phyloP scores from a whole-genome alignment of 2,797 vertebrate species.

The Chrysocyon brachyurus region DNA sequence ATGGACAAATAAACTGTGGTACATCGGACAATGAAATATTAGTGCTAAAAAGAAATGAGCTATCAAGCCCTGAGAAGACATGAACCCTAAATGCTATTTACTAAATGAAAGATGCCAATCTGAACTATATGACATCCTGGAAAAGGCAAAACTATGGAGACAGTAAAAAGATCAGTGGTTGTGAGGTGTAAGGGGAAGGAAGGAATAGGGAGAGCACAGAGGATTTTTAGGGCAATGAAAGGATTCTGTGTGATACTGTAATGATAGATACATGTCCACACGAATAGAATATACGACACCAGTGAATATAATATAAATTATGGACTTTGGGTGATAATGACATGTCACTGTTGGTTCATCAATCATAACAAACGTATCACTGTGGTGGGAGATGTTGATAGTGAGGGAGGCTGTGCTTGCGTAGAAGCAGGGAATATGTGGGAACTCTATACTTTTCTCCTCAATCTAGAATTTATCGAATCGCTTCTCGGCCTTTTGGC shows the following conservation, averaged over 20 bases:
- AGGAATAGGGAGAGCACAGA: not conserved
- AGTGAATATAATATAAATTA: not conserved
- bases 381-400: not conserved
- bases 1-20: not conserved
- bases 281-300: not conserved
- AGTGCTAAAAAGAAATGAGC: not conserved
- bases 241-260: not conserved
- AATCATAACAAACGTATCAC: not conserved
- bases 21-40: not conserved
- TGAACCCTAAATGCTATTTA: not conserved
- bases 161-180: not conserved
- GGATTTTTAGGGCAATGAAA: not conserved
- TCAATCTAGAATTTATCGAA: not conserved
- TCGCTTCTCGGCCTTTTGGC: no score
- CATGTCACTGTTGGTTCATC: not conserved
- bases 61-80: not conserved
- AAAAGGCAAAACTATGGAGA: not conserved
- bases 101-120: no score
- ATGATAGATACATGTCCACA: not conserved
- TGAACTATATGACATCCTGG: not conserved
- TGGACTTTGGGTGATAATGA: not conserved
- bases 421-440: no score
- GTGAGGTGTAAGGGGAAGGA: not conserved
- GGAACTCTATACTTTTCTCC: not conserved
- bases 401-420: not conserved